These are phyloP conservation scores for Acrocephalus kingi DNA, from an alignment of 2,113 vertebrate genomes.

Conservation along the genomic window DNA sequence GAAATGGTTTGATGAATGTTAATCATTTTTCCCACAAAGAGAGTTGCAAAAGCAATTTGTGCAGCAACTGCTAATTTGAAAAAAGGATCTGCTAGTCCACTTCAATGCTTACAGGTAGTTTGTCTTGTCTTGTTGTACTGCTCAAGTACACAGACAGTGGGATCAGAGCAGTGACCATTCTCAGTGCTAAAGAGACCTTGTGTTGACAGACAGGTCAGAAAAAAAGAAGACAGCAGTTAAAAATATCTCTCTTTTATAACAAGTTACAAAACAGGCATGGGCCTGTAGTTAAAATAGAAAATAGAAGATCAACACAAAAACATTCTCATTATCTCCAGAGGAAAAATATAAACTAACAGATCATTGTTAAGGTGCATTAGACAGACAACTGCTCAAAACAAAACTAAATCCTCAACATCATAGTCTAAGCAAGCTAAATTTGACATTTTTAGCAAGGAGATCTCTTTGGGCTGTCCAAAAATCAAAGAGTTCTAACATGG, in stretches of 20 bases:
- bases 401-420: not conserved
- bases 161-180: not conserved
- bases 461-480: not conserved
- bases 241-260: not conserved
- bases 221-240: not conserved
- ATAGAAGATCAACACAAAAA: not conserved
- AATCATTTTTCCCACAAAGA: not conserved
- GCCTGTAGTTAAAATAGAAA: not conserved
- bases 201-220: not conserved
- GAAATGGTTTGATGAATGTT: not conserved
- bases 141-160: not conserved
- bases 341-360: not conserved
- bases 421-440: not conserved
- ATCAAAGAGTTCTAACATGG: not conserved
- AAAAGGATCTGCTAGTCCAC: not conserved
- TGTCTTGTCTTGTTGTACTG: not conserved
- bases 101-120: not conserved
- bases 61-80: not conserved
- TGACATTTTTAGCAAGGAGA: not conserved
- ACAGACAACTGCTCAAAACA: not conserved
- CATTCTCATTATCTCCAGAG: not conserved
- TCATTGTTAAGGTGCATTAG: not conserved
- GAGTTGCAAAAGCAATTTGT: not conserved
- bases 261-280: not conserved
- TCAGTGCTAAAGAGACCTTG: not conserved